These are phyloP conservation scores for Drosophila pandora DNA, from an alignment of 1,140 invertebrate species.

Conservation along the genomic window DNA sequence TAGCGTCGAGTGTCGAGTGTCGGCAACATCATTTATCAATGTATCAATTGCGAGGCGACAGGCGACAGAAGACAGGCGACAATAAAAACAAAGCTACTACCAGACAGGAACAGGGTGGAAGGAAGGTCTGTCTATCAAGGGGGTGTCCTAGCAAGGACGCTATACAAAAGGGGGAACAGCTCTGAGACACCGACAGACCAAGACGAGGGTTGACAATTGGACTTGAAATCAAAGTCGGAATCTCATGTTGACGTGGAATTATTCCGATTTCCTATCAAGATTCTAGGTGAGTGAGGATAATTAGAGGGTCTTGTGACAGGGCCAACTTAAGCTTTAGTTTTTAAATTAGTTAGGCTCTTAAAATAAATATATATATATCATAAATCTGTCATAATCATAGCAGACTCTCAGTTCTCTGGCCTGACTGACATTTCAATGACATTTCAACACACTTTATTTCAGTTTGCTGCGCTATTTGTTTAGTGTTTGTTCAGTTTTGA, in stretches of 20 bases:
- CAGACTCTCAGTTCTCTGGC: slow-evolving; percentile 33
- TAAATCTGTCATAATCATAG: slow-evolving; percentile 40
- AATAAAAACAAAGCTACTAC: slow-evolving; percentile 64
- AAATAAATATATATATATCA: not conserved
- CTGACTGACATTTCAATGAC: slow-evolving; percentile 57
- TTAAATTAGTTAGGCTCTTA: too few species aligned
- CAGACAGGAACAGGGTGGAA: too few species aligned
- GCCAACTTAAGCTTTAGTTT: too few species aligned
- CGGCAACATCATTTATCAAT: slow-evolving; percentile 75
- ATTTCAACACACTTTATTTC: slow-evolving; percentile 49
- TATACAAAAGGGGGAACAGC: not conserved
- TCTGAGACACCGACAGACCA: slow-evolving; percentile 1
- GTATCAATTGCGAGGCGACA: slow-evolving; percentile 70
- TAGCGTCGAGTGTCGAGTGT: slow-evolving; percentile 53
- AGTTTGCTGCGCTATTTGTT: slow-evolving; percentile 12
- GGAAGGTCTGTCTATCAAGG: not conserved
- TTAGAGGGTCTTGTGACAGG: slow-evolving; percentile 17
- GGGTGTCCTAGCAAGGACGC: not conserved
- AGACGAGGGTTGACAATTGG: slow-evolving; percentile 44
- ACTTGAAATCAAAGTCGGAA: slow-evolving; percentile 10
- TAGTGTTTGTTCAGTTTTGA: slow-evolving; percentile 25
- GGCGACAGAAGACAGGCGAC: slow-evolving; percentile 66
- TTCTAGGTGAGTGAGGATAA: slow-evolving; percentile 25
- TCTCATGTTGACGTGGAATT: slow-evolving; percentile 32
- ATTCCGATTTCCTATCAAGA: slow-evolving; percentile 12